A percentile compares a stretch with the other conserved stretches of the same genome.
Evolutionary conservation across 64 coral and sea anemone species (phyloP).

Genomic region (Montipora capricornis): DNA sequence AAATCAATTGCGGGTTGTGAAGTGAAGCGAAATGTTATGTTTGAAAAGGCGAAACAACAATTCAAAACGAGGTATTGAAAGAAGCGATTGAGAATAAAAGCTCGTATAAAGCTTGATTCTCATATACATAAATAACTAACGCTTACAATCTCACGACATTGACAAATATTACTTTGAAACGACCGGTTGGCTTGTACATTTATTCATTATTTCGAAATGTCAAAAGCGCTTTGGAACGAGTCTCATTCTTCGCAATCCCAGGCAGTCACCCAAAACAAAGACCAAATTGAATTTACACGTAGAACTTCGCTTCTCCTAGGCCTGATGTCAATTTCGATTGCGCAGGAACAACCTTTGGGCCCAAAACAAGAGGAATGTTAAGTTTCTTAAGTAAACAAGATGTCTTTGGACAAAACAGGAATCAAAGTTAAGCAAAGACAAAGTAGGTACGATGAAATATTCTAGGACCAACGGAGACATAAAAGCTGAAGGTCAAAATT

Average conservation of each 20-base stretch:
- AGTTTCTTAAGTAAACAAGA: background rate
- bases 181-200: background rate
- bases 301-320: background rate
- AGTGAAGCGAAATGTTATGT: slow-evolving; percentile 22
- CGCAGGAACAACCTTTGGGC: background rate
- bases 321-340: background rate
- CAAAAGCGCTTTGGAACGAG: background rate
- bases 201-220: background rate
- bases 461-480: background rate
- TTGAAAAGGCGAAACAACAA: background rate
- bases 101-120: slow-evolving; percentile 2
- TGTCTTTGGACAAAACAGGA: background rate
- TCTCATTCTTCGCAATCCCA: background rate
- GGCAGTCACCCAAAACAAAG: background rate
- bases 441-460: background rate
- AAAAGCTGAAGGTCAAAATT: background rate
- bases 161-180: background rate
- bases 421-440: background rate
- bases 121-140: background rate
- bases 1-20: background rate
- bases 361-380: background rate
- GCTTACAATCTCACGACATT: background rate
- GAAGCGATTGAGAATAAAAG: slow-evolving; percentile 5
- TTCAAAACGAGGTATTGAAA: slow-evolving; percentile 24
- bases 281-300: background rate